A percentile compares a stretch with the other conserved stretches of the same genome.
Conservation (phyloP, 2,797 vertebrate genomes). For the Gallinago stenura region DNA sequence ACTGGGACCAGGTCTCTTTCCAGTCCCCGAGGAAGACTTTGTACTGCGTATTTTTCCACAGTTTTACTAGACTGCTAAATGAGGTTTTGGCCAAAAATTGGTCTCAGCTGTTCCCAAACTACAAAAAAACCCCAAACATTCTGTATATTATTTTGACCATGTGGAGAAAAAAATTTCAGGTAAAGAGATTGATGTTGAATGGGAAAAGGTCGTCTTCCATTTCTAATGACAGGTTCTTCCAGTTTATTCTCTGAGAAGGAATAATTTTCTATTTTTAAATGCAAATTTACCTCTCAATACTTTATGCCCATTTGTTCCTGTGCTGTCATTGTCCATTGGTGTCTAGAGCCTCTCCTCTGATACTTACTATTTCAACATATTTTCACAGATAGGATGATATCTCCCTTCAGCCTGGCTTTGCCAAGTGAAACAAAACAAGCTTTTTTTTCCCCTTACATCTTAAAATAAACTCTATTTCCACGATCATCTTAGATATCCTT, state of each 20-base stretch:
- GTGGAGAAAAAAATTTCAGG: accelerated
- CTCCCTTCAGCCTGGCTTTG: neutral
- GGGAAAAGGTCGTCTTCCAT: neutral
- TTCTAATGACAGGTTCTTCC: neutral
- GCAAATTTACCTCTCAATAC: neutral
- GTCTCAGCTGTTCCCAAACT: neutral
- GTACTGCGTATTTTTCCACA: neutral
- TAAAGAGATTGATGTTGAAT: neutral
- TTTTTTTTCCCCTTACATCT: neutral
- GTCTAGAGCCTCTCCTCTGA: neutral
- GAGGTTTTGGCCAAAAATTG: neutral
- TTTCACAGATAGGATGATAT: neutral
- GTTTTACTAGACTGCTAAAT: neutral
- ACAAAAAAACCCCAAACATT: too few species aligned
- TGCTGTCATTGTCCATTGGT: neutral
- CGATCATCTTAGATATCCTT: neutral
- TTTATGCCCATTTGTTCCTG: neutral
- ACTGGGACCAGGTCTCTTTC: neutral
- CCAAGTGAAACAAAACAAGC: neutral
- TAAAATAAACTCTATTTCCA: neutral
- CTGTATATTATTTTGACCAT: neutral
- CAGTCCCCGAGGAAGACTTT: neutral
- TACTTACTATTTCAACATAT: neutral
- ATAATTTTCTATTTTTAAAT: neutral
- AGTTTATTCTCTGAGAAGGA: neutral